These are phyloP conservation scores for Drosophila takahashii DNA, from an alignment of 1,140 invertebrate genomes.

Conservation along the genomic window DNA sequence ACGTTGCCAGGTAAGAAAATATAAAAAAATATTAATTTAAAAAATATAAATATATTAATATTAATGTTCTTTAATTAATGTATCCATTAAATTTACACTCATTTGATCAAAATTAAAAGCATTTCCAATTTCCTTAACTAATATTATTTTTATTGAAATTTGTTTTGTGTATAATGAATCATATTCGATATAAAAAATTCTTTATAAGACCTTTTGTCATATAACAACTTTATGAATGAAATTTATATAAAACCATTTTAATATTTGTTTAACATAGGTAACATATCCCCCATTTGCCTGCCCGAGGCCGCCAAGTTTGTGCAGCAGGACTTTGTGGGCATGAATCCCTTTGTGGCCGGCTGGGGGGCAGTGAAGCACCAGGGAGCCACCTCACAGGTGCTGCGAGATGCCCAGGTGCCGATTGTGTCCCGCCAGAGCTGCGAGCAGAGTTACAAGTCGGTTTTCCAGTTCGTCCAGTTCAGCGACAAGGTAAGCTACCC, in stretches of 20 bases:
- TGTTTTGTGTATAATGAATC: no score
- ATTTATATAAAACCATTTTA: no score
- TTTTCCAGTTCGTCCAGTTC: slow-evolving; percentile 84
- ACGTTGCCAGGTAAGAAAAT: slow-evolving; percentile 6
- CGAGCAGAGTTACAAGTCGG: slow-evolving; percentile 86
- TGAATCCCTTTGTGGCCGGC: slow-evolving; percentile 87
- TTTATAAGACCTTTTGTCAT: no score
- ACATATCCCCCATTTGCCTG: slow-evolving; percentile 90
- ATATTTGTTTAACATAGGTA: slow-evolving; percentile 73
- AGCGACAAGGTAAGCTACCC: slow-evolving; percentile 66
- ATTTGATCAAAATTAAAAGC: no score
- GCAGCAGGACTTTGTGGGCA: slow-evolving; percentile 84
- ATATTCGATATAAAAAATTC: no score
- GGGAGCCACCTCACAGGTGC: slow-evolving; percentile 87
- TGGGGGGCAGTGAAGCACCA: slow-evolving; percentile 81
- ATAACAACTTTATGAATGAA: no score
- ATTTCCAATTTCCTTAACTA: no score
- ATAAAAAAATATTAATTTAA: not conserved
- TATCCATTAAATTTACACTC: no score
- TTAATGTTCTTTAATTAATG: no score
- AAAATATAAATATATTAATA: not conserved
- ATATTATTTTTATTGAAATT: no score
- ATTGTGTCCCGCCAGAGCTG: slow-evolving; percentile 89
- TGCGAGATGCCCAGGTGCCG: slow-evolving; percentile 90
- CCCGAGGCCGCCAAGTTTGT: slow-evolving; percentile 86